Evolutionary conservation across 2,888 invertebrate genomes (phyloP).

Genomic region (Dascillus cervinus): DNA sequence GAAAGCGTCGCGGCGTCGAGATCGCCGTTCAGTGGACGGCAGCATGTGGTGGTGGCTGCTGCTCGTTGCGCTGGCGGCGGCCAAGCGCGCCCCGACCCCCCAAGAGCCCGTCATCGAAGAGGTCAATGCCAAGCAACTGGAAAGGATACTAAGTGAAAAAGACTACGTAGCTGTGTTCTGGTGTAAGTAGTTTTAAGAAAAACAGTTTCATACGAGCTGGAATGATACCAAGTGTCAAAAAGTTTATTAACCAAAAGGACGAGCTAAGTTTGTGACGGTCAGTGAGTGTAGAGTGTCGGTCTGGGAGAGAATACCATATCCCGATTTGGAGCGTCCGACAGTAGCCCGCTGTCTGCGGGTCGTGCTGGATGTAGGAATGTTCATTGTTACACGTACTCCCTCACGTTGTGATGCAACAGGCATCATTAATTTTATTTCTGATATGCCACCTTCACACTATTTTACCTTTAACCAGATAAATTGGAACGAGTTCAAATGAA

Average conservation of each 20-base stretch:
- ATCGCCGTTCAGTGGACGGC: slow-evolving; percentile 36
- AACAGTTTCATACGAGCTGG: too few relatives aligned
- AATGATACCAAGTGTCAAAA: slow-evolving; percentile 6
- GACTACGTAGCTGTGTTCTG: slow-evolving; percentile 93
- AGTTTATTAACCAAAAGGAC: slow-evolving; percentile 6
- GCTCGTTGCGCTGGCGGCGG: slow-evolving; percentile 47
- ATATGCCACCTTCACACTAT: too few relatives aligned
- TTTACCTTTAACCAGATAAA: too few relatives aligned
- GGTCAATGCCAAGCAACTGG: slow-evolving; percentile 87
- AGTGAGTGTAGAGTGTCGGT: slow-evolving; percentile 30
- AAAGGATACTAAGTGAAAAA: slow-evolving; percentile 81
- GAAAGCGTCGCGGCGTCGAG: slow-evolving; percentile 33
- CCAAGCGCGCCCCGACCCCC: slow-evolving; percentile 39
- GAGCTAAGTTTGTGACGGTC: slow-evolving; percentile 17
- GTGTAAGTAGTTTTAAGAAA: slow-evolving; percentile 65
- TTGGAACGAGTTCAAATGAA: too few relatives aligned
- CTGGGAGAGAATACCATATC: slow-evolving; percentile 33
- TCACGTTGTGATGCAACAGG: background rate
- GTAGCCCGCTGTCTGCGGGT: slow-evolving; percentile 16
- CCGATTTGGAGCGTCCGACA: slow-evolving; percentile 37
- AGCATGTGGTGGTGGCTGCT: slow-evolving; percentile 47
- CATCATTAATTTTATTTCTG: too few relatives aligned
- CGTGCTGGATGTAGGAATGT: slow-evolving; percentile 2
- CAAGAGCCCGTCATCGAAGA: slow-evolving; percentile 77
- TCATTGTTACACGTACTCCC: background rate